Evolutionary conservation across 2,113 vertebrate species (phyloP), one percentile per base, ranked within the genome.

Genomic region (Taurulus bubalis): DNA sequence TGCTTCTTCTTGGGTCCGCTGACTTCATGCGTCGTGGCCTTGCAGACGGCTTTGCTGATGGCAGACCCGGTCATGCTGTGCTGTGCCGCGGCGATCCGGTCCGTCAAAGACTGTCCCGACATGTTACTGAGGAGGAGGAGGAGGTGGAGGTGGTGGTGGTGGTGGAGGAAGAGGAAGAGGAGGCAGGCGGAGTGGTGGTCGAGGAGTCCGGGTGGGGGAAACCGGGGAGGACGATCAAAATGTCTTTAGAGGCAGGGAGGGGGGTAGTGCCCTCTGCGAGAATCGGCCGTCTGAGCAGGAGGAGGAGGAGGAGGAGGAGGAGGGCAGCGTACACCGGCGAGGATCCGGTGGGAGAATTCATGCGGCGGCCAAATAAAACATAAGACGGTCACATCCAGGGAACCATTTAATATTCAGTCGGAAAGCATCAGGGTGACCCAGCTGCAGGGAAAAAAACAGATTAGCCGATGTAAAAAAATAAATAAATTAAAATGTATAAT

Each of bases 1-100:
- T 97, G 96, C 77, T 97, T 97, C 96, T 97, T 97, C 95, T 97
- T 97, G 86, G 96, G 96, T 88, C 96, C 96, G 96, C 96, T 97
- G 91, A 97, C 95, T 93, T 97, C 96, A 80, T 97, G 96, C 85
- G 96, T 97, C 82, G 96, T 97, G 85, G 96, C 96, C 94, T 97
- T 97, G 93, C 96, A 97, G 47, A 97, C 96, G 55, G 96, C 96
- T 82, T 97, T 97, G 91, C 96, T 94, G 86, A 97, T 92, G 67
- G 96, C 95, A 51, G 96, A 97, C 11, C 96, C 96, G 90, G 95
- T 96, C 94, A 96, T 96, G 88, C 96, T 96, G 95, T 97, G 96
- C 92, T 97, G 96, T 71, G 96, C 96, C 81, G 96, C 96, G 88
- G 95, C 94, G 94, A 97, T 96, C 87, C 96, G 95, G 93, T 97